Conservation (phyloP, 2,888 invertebrate genomes). For the Drosophila vallismaia region DNA sequence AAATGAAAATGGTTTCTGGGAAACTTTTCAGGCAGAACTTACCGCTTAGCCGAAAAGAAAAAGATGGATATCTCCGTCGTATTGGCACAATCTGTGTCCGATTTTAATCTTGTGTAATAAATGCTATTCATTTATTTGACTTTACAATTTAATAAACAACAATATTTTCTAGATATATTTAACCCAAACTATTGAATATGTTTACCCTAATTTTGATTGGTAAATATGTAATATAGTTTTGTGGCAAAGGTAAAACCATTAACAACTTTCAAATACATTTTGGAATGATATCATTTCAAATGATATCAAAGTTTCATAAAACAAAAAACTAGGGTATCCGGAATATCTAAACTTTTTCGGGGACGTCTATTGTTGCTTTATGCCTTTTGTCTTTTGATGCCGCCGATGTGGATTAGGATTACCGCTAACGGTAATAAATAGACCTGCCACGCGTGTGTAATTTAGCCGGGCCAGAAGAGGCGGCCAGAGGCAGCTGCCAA, state of each 20-base stretch:
- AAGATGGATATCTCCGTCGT: slow-evolving; percentile 46
- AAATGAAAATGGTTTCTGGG: slow-evolving; percentile 17
- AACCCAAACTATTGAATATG: no score
- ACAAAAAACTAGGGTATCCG: slow-evolving; percentile 3
- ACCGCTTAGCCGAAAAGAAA: slow-evolving; percentile 27
- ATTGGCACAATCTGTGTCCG: slow-evolving; percentile 35
- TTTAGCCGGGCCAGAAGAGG: slow-evolving; percentile 50
- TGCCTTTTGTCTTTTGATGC: slow-evolving; percentile 60
- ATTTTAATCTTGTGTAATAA: slow-evolving; percentile 28
- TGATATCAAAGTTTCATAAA: not conserved
- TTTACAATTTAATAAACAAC: no score
- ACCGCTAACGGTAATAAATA: slow-evolving; percentile 77
- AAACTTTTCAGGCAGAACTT: slow-evolving; percentile 34
- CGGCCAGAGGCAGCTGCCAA: slow-evolving; percentile 1
- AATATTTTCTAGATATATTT: no score
- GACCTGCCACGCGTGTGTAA: slow-evolving; percentile 75
- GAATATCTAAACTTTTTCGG: not conserved
- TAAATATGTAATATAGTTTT: no score
- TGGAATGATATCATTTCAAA: not conserved
- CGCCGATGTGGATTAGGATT: slow-evolving; percentile 69
- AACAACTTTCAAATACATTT: not conserved
- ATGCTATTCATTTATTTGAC: slow-evolving; percentile 19
- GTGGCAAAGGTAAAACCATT: no score
- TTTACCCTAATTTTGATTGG: no score
- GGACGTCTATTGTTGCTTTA: slow-evolving; percentile 6